phyloP scores from a whole-genome alignment of 2,888 invertebrate species.

The Apamea crenata region DNA sequence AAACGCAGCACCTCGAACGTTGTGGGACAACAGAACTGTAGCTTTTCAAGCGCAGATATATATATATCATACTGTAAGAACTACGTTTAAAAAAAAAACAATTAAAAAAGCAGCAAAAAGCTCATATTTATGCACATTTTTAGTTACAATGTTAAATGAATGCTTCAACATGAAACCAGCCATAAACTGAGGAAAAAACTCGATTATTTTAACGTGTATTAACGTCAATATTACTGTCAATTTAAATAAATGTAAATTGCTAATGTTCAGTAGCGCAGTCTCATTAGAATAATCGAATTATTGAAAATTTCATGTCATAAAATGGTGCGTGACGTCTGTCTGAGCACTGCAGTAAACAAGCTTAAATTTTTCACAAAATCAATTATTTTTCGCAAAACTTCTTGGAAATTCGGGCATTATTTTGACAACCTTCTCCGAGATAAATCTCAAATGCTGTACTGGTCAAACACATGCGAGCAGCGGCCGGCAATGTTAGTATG shows the following conservation, averaged over 20 bases:
- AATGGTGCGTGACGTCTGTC: not conserved
- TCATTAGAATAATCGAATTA: constrained; percentile 48
- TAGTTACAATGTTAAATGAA: constrained; percentile 19
- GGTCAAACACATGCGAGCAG: not conserved
- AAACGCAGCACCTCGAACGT: not conserved
- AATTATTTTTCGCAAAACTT: too few relatives aligned
- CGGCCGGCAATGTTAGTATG: not conserved
- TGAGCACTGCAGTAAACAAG: constrained; percentile 16
- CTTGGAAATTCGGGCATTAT: not conserved
- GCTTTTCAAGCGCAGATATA: not conserved
- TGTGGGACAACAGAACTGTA: not conserved
- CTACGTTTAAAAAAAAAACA: not conserved
- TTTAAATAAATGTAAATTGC: constrained; percentile 42
- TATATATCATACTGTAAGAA: not conserved
- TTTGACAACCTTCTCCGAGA: not conserved
- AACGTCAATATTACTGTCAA: constrained; percentile 20
- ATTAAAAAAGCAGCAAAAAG: not conserved
- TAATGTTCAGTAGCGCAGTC: constrained; percentile 19
- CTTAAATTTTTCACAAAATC: too few relatives aligned
- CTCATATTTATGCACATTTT: not conserved
- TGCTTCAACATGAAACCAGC: not conserved
- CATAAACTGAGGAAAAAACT: not conserved
- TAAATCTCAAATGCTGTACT: not conserved
- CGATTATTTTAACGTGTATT: constrained; percentile 1
- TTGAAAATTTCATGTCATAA: constrained; percentile 28